Percentiles rank a stretch among this genome's conserved stretches.
Conservation (phyloP, 2,797 vertebrate genomes). For the Rhincodon typus region DNA sequence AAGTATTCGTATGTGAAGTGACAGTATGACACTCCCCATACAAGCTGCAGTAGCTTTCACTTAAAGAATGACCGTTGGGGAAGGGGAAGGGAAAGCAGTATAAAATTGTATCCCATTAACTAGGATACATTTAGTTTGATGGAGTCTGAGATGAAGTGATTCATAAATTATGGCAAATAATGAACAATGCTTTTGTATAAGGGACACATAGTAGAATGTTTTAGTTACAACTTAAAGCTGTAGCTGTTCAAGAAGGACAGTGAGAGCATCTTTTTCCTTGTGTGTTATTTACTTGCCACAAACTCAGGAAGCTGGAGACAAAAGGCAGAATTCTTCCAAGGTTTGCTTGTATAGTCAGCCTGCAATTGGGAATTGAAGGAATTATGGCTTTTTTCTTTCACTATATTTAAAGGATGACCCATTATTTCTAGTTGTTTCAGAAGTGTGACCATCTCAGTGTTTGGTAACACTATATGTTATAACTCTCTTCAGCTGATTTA, state of each 20-base stretch:
- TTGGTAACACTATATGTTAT: neutral
- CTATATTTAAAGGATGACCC: neutral
- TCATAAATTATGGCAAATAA: constrained; percentile 30
- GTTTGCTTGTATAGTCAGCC: neutral
- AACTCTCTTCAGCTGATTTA: neutral
- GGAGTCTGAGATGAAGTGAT: neutral
- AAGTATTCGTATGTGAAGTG: neutral
- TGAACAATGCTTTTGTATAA: too few relatives aligned
- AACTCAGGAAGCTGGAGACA: neutral
- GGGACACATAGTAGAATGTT: too few relatives aligned
- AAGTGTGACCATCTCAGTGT: neutral
- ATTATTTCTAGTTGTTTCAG: neutral
- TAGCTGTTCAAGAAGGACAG: neutral
- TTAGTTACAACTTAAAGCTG: too few relatives aligned
- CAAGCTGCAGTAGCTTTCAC: neutral
- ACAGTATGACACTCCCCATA: neutral
- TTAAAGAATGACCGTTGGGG: neutral
- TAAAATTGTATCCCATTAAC: neutral
- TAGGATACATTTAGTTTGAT: neutral
- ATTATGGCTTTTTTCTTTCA: neutral
- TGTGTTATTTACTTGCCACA: constrained; percentile 1
- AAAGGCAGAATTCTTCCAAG: neutral
- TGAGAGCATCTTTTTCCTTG: neutral
- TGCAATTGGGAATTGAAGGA: neutral
- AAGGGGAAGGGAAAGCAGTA: neutral